Evolutionary conservation across 1,140 invertebrate species (phyloP).

Genomic region (Thaumetopoea pityocampa): DNA sequence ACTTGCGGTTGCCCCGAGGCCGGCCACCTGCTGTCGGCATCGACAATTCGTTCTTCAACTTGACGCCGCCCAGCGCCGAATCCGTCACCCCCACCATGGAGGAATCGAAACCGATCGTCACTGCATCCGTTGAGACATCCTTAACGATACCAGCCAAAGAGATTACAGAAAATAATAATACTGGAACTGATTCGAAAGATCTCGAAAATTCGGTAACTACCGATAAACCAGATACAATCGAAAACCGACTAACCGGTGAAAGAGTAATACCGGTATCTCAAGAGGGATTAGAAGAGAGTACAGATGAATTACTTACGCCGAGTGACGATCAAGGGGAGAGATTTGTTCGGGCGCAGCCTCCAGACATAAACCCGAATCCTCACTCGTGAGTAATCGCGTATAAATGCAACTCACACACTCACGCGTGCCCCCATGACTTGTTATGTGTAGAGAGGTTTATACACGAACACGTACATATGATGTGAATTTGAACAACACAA

Average conservation of each 20-base stretch:
- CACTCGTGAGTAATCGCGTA: slow-evolving; percentile 69
- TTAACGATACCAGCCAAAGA: slow-evolving; percentile 23
- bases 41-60: slow-evolving; percentile 49
- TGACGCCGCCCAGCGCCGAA: slow-evolving; percentile 66
- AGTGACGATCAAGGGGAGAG: slow-evolving; percentile 25
- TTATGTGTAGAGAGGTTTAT: slow-evolving; percentile 20
- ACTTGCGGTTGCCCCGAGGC: slow-evolving; percentile 61
- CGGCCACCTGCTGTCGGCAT: slow-evolving; percentile 54
- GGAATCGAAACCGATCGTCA: slow-evolving; percentile 21
- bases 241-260: slow-evolving; percentile 10
- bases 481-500: slow-evolving; percentile 17
- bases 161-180: no score
- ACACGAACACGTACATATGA: not conserved
- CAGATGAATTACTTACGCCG: not conserved
- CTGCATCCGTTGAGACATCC: slow-evolving; percentile 29
- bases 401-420: slow-evolving; percentile 30
- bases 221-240: slow-evolving; percentile 2
- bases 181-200: no score
- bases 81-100: slow-evolving; percentile 52
- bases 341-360: slow-evolving; percentile 48
- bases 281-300: not conserved
- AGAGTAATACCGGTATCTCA: not conserved
- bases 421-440: slow-evolving; percentile 36
- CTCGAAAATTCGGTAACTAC: not conserved
- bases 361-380: slow-evolving; percentile 64